phyloP scores from a whole-genome alignment of 2,113 vertebrate species.

The Gymnocephalus cernua region DNA sequence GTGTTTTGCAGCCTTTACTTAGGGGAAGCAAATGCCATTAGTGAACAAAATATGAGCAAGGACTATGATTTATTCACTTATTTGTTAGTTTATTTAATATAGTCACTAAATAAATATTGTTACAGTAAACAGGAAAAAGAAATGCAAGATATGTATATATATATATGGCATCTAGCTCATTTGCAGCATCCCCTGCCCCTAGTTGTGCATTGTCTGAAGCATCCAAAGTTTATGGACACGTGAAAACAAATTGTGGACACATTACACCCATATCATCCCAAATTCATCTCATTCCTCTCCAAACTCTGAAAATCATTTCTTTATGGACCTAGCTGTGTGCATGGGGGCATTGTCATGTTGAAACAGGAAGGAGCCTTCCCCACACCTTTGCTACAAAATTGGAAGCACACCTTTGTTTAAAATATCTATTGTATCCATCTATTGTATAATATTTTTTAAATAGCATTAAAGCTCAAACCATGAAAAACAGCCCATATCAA shows the following conservation, averaged over 20 bases:
- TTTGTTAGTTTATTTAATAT: neutral
- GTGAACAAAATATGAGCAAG: neutral
- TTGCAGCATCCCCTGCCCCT: neutral
- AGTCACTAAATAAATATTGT: neutral
- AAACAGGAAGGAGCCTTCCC: neutral
- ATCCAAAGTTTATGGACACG: neutral
- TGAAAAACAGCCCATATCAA: neutral
- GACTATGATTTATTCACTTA: neutral
- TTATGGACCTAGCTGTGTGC: neutral
- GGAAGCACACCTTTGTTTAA: neutral
- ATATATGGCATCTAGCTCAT: neutral
- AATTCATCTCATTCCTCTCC: neutral
- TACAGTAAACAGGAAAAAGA: neutral
- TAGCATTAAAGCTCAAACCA: neutral
- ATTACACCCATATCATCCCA: neutral
- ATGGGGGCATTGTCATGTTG: neutral
- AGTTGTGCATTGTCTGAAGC: neutral
- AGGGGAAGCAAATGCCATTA: neutral
- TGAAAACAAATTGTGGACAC: too few relatives aligned
- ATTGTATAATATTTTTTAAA: neutral
- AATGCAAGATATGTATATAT: neutral
- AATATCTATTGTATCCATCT: neutral
- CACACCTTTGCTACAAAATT: neutral
- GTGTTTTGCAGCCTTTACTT: neutral
- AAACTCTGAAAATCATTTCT: conserved; percentile 8